Base-by-base conservation (phyloP, 2,113 vertebrate genomes). In the Hassar affinis region DNA sequence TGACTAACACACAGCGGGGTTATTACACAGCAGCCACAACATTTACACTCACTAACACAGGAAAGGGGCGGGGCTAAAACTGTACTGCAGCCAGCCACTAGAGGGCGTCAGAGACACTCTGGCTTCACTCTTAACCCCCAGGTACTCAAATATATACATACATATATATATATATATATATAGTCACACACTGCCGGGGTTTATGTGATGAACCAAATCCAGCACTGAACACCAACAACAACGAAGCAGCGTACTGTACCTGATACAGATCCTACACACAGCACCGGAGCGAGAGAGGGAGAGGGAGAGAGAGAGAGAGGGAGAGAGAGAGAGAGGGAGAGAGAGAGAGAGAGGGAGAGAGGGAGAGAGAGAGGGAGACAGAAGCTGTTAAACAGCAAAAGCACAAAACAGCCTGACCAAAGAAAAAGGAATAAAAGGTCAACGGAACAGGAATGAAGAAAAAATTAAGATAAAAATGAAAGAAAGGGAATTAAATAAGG, bases 241-340 rank as follows among this genome's bases (percentile, higher is more conserved):
- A 25, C 6, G 15, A 77, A 57, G 54, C 86, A 89, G 72, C 78
- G 87, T 92, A 93, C 92, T 52, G 87, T 95, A 96, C 96, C 95
- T 97, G 93, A 96, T 93, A 95, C 96, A 96, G 93, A 96, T 96
- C 95, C 96, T 97, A 89, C 59, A 89, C 86, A 91, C 89, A 92
- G 87, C 90, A 64, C 83, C 88, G 80, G 83, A 30, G 80, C 76
- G 74, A 47, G 56, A 45, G 84, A 88, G 83, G 89, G 47, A 89
- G 54, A 71, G 87, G 75, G 30, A 90, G 86, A 91, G 69, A 90
- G 81, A 35, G 78, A 62, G 12, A 33, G 85, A 77, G 86, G 72
- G 86, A 82, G 52, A 82, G 38, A 66, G 64, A 20, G 61, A 35
- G 35, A 64, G 30, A 89, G 86, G 86, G 62, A 74, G 66, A 74